phyloP scores from a whole-genome alignment of 2,888 invertebrate genomes.

The Agrotis segetum region DNA sequence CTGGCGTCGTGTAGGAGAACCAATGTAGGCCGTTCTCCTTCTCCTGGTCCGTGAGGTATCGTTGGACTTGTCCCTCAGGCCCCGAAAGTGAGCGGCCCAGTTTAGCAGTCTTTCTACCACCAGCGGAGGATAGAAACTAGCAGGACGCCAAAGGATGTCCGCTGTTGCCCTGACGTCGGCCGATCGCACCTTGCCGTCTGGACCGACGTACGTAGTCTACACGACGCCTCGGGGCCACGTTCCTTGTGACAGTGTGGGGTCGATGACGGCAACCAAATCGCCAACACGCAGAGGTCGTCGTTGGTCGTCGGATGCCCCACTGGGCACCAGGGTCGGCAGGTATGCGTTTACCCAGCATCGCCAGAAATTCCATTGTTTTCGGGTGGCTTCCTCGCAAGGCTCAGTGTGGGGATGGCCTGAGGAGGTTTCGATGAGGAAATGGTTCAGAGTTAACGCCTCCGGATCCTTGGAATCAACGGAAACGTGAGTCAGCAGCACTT shows the following conservation, averaged over 20 bases:
- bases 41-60: too few relatives aligned
- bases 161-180: neutral
- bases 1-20: too few relatives aligned
- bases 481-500: neutral
- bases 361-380: neutral
- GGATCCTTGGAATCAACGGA: neutral
- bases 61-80: too few relatives aligned
- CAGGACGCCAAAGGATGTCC: neutral
- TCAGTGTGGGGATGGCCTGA: neutral
- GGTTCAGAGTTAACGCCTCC: neutral
- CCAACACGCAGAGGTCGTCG: neutral
- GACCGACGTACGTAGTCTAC: neutral
- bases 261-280: neutral
- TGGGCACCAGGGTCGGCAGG: neutral
- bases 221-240: neutral
- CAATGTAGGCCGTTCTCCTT: too few relatives aligned
- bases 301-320: neutral
- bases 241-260: neutral
- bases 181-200: neutral
- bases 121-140: neutral
- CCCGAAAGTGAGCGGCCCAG: too few relatives aligned
- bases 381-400: neutral
- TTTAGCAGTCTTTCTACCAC: neutral
- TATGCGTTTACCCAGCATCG: neutral
- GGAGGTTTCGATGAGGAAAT: neutral